Conservation (phyloP, 2,113 vertebrate species). For the Sylvilagus bachmani region DNA sequence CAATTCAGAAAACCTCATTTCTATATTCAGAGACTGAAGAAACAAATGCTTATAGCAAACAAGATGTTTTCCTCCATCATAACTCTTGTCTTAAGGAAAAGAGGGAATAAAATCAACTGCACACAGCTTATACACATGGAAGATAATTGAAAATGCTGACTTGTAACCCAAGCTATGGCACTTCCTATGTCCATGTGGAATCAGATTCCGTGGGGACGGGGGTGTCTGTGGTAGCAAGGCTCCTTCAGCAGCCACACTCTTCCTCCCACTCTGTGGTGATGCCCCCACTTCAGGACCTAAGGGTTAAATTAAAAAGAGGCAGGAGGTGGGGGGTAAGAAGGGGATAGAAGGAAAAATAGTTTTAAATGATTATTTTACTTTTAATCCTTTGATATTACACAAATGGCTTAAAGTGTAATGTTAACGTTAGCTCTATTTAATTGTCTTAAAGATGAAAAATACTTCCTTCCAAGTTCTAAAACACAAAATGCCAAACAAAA, state of each 20-base stretch:
- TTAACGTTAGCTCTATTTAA: conserved; percentile 31
- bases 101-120: not conserved
- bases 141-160: conserved; percentile 87
- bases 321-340: not conserved
- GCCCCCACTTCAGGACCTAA: conserved; percentile 94
- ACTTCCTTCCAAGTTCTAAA: conserved; percentile 35
- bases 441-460: not conserved
- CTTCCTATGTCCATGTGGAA: conserved; percentile 97
- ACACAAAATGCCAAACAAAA: conserved; percentile 21
- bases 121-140: not conserved
- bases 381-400: not conserved
- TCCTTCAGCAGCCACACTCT: conserved; percentile 91
- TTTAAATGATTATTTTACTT: conserved; percentile 20
- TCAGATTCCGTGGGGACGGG: conserved; percentile 95
- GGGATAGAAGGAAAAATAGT: not conserved
- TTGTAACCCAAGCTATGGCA: conserved; percentile 99
- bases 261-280: conserved; percentile 94
- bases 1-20: conserved; percentile 48
- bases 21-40: conserved; percentile 45
- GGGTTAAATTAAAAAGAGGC: not conserved
- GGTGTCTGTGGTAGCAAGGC: conserved; percentile 93
- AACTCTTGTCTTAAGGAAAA: not conserved
- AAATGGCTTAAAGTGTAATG: not conserved
- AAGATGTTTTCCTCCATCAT: conserved; percentile 32
- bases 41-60: conserved; percentile 47